Evolutionary conservation across 2,113 vertebrate genomes (phyloP).

Genomic region (Albula glossodonta): DNA sequence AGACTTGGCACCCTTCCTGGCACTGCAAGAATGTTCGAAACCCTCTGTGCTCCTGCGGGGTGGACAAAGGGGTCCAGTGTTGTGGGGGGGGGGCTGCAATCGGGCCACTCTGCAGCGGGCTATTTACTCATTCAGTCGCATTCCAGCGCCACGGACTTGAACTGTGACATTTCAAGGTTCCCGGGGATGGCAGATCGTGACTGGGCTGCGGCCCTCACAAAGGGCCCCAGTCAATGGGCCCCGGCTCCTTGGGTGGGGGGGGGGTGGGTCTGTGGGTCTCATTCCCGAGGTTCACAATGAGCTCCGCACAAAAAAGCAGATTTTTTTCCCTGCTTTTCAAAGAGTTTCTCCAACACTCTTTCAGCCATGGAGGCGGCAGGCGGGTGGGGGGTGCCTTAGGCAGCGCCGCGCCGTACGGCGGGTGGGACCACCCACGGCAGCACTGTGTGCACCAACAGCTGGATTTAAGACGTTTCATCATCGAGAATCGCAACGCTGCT

Average conservation of each 20-base stretch:
- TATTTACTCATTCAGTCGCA: slow-evolving; percentile 38
- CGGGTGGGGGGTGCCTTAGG: not conserved
- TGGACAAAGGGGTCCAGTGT: slow-evolving; percentile 47
- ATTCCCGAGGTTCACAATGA: not conserved
- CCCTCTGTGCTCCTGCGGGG: slow-evolving; percentile 24
- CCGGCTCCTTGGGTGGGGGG: not conserved
- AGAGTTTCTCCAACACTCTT: not conserved
- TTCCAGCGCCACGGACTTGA: slow-evolving; percentile 33
- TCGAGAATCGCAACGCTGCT: not conserved
- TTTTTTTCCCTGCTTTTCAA: not conserved
- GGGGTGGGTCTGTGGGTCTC: too few species aligned
- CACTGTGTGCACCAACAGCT: slow-evolving; percentile 16
- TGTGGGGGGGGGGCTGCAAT: slow-evolving; percentile 20
- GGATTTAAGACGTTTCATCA: slow-evolving; percentile 9
- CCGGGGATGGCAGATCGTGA: slow-evolving; percentile 20
- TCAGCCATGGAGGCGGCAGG: not conserved
- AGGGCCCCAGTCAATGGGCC: slow-evolving; percentile 16
- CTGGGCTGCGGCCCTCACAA: not conserved
- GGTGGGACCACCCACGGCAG: slow-evolving; percentile 27
- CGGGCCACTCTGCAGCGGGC: slow-evolving; percentile 20
- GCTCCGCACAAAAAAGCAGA: not conserved
- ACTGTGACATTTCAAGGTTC: slow-evolving; percentile 36
- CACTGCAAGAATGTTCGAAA: slow-evolving; percentile 40
- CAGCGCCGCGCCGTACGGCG: not conserved
- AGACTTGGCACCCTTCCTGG: slow-evolving; percentile 42